Base-by-base conservation (phyloP, 1,140 invertebrate genomes). In the Holcopasites calliopsidis region DNA sequence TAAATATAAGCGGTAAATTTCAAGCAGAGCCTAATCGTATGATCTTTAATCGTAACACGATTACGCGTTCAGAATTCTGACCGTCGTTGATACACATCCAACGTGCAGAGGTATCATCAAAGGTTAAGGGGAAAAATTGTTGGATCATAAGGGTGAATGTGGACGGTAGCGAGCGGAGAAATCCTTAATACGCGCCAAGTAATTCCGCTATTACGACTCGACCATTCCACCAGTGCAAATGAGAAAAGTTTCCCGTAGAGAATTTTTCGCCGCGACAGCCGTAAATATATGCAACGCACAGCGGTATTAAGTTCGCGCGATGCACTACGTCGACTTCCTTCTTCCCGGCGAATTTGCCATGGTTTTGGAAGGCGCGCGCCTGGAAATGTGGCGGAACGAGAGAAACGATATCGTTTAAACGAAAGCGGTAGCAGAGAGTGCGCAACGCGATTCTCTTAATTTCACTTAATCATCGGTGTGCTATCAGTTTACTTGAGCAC, bases 371-470 rank as follows among this genome's bases (percentile, higher is more conserved):
- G 8, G 16, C 23, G 49, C 61, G 1, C 4, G 18, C 1, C 55
- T 21, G n/a, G n/a, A 16, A 60, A 58, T 21, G 57, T 21, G 23
- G 44, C 13, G 21, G 54, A 33, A 4, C 26, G 38, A 50, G 58
- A 28, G n/a, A 40, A 49, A 35, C 40, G 26, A 11, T 13, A 21
- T n/a, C 52, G 69, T 61, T 18, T 13, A 7, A 49, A 42, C 23
- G 33, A 72, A 28, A 8, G 6, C 26, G 40, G 11, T 3, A 13
- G 1, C 33, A 10, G 18, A 47, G 42, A 65, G n/a, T 7, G 23
- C 40, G 49, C 42, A 70, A 76, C 65, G 64, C 55, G 76, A 23
- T 23, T 47, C 44, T 31, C 44, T 71, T 77, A 57, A 71, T 65
- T 71, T 26, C 18, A 61, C 18, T n/a, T n/a, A 52, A 11, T 2